Evolutionary conservation across 2,113 vertebrate species (phyloP), one percentile per base, ranked within the genome.

Genomic region (Zosterops lateralis): DNA sequence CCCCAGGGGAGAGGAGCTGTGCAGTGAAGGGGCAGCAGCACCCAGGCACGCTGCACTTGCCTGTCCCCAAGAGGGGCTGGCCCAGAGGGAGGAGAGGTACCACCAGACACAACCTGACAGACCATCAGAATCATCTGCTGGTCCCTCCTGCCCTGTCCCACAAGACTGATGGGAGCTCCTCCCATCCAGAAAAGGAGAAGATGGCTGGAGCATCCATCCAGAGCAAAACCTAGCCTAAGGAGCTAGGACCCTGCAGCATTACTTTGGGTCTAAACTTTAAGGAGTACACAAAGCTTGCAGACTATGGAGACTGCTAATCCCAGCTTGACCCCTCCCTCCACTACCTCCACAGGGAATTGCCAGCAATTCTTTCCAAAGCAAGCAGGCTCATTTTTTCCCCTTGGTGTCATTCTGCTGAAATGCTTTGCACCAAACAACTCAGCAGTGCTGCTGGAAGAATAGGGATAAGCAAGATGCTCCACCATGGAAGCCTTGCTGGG

Each of bases 341-440:
- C 62, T 47, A 56, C 48, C 50, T 81, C 62, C 26, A 0, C 15
- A 32, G 71, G 72, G 82, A 92, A 73, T n/a, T 91, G 72, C 82
- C 85, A 93, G 19, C 66, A 86, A 74, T 36, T 42, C 38, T 80
- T 94, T 94, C 78, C 75, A 96, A 94, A 93, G 38, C 67, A 87
- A 79, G 68, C 75, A 54, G 42, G 38, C 58, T 96, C 84, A 96
- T 93, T 88, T 92, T 90, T 93, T 90, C 78, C 93, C 92, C 19
- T 10, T 44, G 71, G 71, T 90, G 84, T 95, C 92, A 94, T 78
- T 82, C 74, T 47, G 44, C 47, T 42, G 54, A 91, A 95, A 76
- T 10, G 20, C 38, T 77, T 51, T 73, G 58, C 58, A 45, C 50
- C 36, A 73, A 29, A 72, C 80, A 87, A 83, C 66, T 67, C 64